Conservation (phyloP, 2,888 invertebrate species). For the Drosophila mulleri region DNA sequence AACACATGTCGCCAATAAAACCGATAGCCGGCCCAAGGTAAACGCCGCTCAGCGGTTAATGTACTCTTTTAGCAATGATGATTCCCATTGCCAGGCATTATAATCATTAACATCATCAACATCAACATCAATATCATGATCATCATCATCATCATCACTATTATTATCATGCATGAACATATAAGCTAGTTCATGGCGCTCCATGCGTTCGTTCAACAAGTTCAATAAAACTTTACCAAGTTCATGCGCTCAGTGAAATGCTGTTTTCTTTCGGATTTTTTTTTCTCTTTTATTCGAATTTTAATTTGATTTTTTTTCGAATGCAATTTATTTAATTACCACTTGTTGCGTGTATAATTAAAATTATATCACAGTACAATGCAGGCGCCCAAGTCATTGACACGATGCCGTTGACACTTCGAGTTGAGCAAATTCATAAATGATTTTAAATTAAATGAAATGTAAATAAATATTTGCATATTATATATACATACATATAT, state of each 20-base stretch:
- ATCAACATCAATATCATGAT: not conserved
- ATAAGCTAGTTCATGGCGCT: slow-evolving; percentile 50
- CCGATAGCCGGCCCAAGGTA: slow-evolving; percentile 47
- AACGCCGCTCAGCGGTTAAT: slow-evolving; percentile 58
- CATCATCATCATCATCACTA: not conserved
- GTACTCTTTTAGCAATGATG: slow-evolving; percentile 67
- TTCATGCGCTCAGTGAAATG: slow-evolving; percentile 51
- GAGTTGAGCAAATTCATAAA: slow-evolving; percentile 18
- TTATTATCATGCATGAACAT: slow-evolving; percentile 7
- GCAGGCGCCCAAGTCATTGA: slow-evolving; percentile 47
- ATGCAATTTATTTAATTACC: slow-evolving; percentile 57
- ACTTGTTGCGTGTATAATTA: slow-evolving; percentile 55
- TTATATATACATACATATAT: too few species aligned
- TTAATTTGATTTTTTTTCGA: slow-evolving; percentile 2
- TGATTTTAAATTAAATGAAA: not conserved
- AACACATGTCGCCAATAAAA: slow-evolving; percentile 50
- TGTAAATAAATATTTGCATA: slow-evolving; percentile 51
- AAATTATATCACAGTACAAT: slow-evolving; percentile 58
- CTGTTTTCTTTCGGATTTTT: slow-evolving; percentile 34
- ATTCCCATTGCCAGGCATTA: slow-evolving; percentile 50
- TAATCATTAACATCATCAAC: not conserved
- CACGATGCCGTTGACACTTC: slow-evolving; percentile 57
- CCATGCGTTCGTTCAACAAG: slow-evolving; percentile 31
- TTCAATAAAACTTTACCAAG: slow-evolving; percentile 73
- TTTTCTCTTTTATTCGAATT: too few species aligned